A percentile compares a stretch with the other conserved stretches of the same genome.
Evolutionary conservation across 2,888 invertebrate genomes (phyloP).

Genomic region (Stenurella melanura): DNA sequence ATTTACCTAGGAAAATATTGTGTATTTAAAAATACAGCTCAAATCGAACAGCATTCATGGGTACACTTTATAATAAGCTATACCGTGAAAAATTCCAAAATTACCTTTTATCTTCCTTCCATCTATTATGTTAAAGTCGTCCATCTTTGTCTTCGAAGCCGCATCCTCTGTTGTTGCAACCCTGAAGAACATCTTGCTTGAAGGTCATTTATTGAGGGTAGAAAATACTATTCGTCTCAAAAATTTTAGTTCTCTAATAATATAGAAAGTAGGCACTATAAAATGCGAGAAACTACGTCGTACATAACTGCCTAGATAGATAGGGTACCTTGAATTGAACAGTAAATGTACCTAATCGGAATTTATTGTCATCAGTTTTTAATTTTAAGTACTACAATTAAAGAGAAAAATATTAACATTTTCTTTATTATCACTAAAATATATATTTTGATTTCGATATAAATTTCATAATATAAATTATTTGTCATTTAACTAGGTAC

Average conservation of each 20-base stretch:
- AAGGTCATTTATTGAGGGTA: conserved; percentile 70
- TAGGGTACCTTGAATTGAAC: neutral
- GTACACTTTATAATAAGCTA: conserved; percentile 38
- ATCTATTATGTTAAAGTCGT: conserved; percentile 56
- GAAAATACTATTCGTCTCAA: conserved; percentile 67
- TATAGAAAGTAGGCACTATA: conserved; percentile 43
- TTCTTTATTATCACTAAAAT: neutral
- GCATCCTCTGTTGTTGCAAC: conserved; percentile 63
- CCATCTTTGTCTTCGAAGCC: conserved; percentile 53
- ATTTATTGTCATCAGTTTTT: neutral
- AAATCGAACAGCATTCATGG: conserved; percentile 21
- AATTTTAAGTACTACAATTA: neutral
- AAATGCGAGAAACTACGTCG: conserved; percentile 36
- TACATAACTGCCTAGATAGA: neutral
- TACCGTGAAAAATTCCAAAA: conserved; percentile 69
- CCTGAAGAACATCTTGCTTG: conserved; percentile 69
- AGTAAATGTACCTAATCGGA: neutral
- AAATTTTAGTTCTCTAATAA: conserved; percentile 47
- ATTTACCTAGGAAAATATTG: neutral
- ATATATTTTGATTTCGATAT: too few species aligned
- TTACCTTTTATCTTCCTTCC: conserved; percentile 60
- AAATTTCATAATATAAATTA: too few species aligned
- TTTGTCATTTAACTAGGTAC: too few species aligned
- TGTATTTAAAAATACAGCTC: conserved; percentile 18
- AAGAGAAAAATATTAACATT: neutral